Conservation (phyloP, 2,888 invertebrate species). For the Rhaphigaster nebulosa region DNA sequence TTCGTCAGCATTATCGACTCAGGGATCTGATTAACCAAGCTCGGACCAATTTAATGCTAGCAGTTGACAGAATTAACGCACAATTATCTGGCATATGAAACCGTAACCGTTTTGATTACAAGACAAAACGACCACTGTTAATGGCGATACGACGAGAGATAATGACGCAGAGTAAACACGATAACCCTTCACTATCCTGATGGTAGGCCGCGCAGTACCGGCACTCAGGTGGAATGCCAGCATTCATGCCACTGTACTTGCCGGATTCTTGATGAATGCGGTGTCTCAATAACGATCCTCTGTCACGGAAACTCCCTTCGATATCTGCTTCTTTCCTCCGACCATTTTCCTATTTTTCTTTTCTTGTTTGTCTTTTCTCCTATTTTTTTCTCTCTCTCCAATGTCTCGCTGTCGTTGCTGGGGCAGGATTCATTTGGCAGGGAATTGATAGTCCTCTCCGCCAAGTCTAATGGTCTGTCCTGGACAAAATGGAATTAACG, state of each 20-base stretch:
- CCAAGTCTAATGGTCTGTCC: slow-evolving; percentile 18
- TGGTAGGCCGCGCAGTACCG: neutral
- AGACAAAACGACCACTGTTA: slow-evolving; percentile 24
- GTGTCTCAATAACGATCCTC: slow-evolving; percentile 35
- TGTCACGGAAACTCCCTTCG: slow-evolving; percentile 42
- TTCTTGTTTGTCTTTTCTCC: slow-evolving; percentile 29
- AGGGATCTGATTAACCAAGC: slow-evolving; percentile 38
- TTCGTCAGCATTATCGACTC: neutral
- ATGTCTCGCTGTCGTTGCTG: slow-evolving; percentile 7
- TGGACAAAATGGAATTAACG: slow-evolving; percentile 49
- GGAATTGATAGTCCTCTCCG: slow-evolving; percentile 47
- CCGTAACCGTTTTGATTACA: slow-evolving; percentile 35
- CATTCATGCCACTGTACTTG: neutral
- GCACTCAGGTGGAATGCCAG: slow-evolving; percentile 4
- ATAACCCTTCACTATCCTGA: neutral
- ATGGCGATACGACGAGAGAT: neutral
- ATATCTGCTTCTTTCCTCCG: slow-evolving; percentile 21
- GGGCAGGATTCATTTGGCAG: slow-evolving; percentile 51
- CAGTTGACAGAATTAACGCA: slow-evolving; percentile 38
- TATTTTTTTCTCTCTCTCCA: slow-evolving; percentile 13
- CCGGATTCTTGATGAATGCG: slow-evolving; percentile 24
- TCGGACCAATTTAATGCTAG: neutral
- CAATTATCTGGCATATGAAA: neutral
- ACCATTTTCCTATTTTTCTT: slow-evolving; percentile 55
- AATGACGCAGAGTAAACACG: slow-evolving; percentile 24